These are phyloP conservation scores for Tenthredo scrophulariae DNA, from an alignment of 2,888 invertebrate genomes.

Conservation along the genomic window DNA sequence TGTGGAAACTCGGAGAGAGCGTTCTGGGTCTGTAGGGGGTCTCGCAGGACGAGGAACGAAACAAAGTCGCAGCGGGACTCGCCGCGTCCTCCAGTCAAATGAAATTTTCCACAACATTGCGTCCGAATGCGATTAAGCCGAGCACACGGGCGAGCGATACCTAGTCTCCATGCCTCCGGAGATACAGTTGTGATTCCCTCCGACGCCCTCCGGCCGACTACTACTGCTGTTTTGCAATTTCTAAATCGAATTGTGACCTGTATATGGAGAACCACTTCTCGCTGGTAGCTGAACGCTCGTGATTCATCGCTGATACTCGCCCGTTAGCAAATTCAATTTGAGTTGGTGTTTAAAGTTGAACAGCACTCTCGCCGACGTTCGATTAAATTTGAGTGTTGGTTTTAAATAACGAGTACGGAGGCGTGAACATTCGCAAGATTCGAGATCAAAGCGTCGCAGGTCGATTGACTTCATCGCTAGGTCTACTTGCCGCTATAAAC, in stretches of 20 bases:
- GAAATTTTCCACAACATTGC: conserved; percentile 80
- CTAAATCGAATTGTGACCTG: conserved; percentile 75
- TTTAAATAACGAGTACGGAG: neutral
- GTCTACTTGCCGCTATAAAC: neutral
- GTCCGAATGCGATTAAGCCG: conserved; percentile 79
- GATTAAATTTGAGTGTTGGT: conserved; percentile 7
- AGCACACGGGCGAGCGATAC: conserved; percentile 66
- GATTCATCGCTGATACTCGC: conserved; percentile 65
- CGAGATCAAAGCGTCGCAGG: conserved; percentile 8
- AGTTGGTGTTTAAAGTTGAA: neutral
- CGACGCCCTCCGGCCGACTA: neutral
- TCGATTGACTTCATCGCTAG: neutral
- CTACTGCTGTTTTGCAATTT: conserved; percentile 51
- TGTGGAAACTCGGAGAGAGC: conserved; percentile 55
- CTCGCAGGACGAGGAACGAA: conserved; percentile 60
- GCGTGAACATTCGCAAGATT: conserved; percentile 1
- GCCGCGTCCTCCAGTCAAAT: conserved; percentile 72
- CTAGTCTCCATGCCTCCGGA: conserved; percentile 58
- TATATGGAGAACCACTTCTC: conserved; percentile 41
- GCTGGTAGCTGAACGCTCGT: conserved; percentile 59
- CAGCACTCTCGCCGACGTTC: neutral
- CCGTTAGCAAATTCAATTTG: conserved; percentile 64
- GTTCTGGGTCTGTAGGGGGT: conserved; percentile 63
- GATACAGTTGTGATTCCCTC: conserved; percentile 61
- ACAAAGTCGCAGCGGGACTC: conserved; percentile 57